Evolutionary conservation across 2,888 invertebrate species (phyloP), one percentile per base, ranked within the genome.

Genomic region (Homarus gammarus): DNA sequence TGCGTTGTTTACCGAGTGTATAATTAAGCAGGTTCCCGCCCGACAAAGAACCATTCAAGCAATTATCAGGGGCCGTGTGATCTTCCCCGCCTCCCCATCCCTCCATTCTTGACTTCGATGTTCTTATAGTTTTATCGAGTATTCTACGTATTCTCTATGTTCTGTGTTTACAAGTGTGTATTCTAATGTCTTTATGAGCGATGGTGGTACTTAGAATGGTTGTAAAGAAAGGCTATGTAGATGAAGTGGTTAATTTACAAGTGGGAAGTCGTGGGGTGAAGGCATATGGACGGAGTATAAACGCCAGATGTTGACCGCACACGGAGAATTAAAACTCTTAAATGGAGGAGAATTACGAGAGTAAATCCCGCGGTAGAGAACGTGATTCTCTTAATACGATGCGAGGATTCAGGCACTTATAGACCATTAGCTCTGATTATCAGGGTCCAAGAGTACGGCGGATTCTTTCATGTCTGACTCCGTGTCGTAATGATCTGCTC

Each of bases 291-390:
- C 75, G 44, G 75, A n/a, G 44, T 44, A n/a, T 40, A 36, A 70
- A 27, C 75, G 44, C 75, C 75, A 75, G 75, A 75, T 75, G 75
- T 44, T 27, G 75, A 75, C 75, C 75, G 44, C 75, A 40, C 75
- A 75, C n/a, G 44, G n/a, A 40, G 75, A 75, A 75, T 75, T 75
- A 27, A 33, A 75, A 75, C 75, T 75, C 31, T 44, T 75, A 75
- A 75, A 44, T 75, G 75, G 36, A 27, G 75, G n/a, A 36, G 75
- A 27, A 44, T 75, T 75, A 75, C 38, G 44, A 75, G 75, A 33
- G 31, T 75, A 75, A 40, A 75, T 75, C 75, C 75, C n/a, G 2
- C 44, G 75, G 75, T 40, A 33, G 22, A 75, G 33, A 75, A 75
- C 44, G 38, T 33, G 75, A 75, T 75, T 44, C 75, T 18, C 0